A percentile compares a stretch with the other conserved stretches of the same genome.
Conservation (phyloP, 2,888 invertebrate species). For the Biston stratarius region DNA sequence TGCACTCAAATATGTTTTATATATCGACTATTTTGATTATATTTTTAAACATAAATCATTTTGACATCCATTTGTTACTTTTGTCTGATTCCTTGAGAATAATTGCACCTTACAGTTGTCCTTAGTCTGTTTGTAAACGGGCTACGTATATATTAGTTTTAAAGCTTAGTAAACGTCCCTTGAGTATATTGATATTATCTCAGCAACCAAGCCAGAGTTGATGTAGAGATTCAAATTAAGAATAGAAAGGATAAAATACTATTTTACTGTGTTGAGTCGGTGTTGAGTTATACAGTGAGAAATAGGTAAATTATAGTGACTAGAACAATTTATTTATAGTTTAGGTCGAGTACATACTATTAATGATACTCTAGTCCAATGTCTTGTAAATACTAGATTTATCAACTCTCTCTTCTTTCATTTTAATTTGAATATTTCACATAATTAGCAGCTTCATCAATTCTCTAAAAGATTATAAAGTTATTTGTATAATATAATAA, state of each 20-base stretch:
- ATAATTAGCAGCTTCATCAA: slow-evolving; percentile 34
- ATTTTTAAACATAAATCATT: too few species aligned
- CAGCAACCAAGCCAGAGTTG: too few species aligned
- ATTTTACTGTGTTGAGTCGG: not conserved
- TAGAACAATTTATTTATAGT: slow-evolving; percentile 14
- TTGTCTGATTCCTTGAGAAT: too few species aligned
- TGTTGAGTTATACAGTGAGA: not conserved
- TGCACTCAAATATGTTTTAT: too few species aligned
- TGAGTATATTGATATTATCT: too few species aligned
- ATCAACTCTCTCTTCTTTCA: slow-evolving; percentile 21
- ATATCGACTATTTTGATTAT: too few species aligned
- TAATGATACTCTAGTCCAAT: slow-evolving; percentile 34
- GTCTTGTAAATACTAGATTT: slow-evolving; percentile 37
- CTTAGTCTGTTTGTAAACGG: too few species aligned
- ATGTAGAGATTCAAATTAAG: not conserved
- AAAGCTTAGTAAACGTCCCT: too few species aligned
- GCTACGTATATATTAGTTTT: too few species aligned
- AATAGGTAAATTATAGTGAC: not conserved
- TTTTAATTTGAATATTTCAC: slow-evolving; percentile 27
- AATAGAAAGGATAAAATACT: not conserved
- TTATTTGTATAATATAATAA: not conserved
- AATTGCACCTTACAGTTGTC: too few species aligned
- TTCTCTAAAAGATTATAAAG: slow-evolving; percentile 12
- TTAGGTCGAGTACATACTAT: slow-evolving; percentile 8
- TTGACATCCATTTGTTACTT: too few species aligned